Conservation (phyloP, 2,797 vertebrate species). For the Hyperoplus immaculatus region DNA sequence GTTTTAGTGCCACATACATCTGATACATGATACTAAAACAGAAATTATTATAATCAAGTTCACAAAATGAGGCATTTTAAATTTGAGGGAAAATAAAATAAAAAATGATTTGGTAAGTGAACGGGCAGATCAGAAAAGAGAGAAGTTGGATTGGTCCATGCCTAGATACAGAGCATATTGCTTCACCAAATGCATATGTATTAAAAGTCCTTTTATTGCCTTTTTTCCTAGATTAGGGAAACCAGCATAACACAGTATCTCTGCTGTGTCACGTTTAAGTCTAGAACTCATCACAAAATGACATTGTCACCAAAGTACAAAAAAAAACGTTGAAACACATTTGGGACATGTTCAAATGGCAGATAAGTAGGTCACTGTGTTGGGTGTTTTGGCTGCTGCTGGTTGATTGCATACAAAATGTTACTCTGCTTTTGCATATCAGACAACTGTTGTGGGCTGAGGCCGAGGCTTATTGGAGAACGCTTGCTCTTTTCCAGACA, state of each 20-base stretch:
- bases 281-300: conserved; percentile 1
- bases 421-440: conserved; percentile 26
- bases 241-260: neutral
- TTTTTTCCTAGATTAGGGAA: conserved; percentile 4
- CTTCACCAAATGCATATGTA: neutral
- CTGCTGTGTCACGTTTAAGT: neutral
- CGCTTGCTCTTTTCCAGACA: conserved; percentile 52
- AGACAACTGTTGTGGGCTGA: conserved; percentile 28
- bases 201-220: neutral
- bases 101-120: neutral
- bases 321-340: conserved; percentile 13
- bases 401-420: conserved; percentile 22
- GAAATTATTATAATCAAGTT: neutral
- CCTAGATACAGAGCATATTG: neutral
- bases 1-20: neutral
- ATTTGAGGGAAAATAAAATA: neutral
- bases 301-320: conserved; percentile 15
- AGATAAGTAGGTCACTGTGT: conserved; percentile 36
- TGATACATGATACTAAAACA: neutral
- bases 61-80: neutral
- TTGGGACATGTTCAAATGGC: conserved; percentile 20
- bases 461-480: conserved; percentile 28
- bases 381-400: conserved; percentile 19
- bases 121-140: neutral
- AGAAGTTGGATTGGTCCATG: neutral